Base-by-base conservation (phyloP, 35 echinoderm and acorn worm genomes). In the Strongylocentrotus purpuratus region DNA sequence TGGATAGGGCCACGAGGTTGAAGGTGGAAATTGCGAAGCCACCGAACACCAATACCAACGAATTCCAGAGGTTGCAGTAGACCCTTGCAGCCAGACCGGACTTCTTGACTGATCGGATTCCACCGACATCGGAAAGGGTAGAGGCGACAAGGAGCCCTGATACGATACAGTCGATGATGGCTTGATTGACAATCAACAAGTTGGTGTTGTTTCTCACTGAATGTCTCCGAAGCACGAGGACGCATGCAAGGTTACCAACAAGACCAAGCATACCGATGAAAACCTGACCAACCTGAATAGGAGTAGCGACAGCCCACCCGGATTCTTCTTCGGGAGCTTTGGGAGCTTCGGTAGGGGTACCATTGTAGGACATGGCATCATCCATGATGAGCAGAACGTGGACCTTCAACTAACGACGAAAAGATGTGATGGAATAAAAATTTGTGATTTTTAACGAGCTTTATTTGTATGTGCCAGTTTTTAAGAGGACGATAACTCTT, bases 1-100 rank as follows among this genome's bases (percentile, higher is more conserved):
- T 46, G 9, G 97, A 97, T 45, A 98, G 94, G 31, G 94, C 97
- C 31, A 90, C 92, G 28, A 98, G 87, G 48, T 98, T 98, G 95
- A 96, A 96, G 3, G 97, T 97, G 12, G 97, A 98, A 0, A 96
- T 52, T 0, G 95, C 95, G 61, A 98, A 98, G 1, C 88, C 50
- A 9, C 31, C 85, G 46, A 96, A 98, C 31, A 98, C 90, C 47
- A 95, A 91, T 0, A 96, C 22, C 17, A 88, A 47, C 18, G 95
- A 97, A 20, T 86, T 41, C 96, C 96, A 98, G 22, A 97, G 61
- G n/a, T 95, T 94, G 31, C 96, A 97, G 28, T 92, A 95, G 4
- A 98, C 10, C 47, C 91, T 32, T n/a, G 61, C 86, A 9, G 87
- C 20, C 14, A 94, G 55, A 31, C 17, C 46, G 28, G 25, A 94